Percentiles rank a stretch among this genome's conserved stretches.
Evolutionary conservation across 1,140 invertebrate species (phyloP).

Genomic region (Caerostris darwini): DNA sequence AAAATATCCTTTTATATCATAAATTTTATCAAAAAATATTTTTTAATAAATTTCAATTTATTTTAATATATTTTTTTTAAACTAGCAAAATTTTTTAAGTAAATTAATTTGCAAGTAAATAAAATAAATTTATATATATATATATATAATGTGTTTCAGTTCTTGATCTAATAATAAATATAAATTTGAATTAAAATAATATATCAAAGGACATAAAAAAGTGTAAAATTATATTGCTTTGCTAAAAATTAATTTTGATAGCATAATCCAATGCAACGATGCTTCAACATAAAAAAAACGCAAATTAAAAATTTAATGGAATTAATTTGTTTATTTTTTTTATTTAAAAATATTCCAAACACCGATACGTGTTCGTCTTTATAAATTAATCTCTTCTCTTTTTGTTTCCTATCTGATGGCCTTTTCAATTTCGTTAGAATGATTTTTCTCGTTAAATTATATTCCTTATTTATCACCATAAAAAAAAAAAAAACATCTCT

Average conservation of each 20-base stretch:
- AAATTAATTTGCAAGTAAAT: too few relatives aligned
- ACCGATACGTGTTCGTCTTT: not conserved
- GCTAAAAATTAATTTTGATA: slow-evolving; percentile 22
- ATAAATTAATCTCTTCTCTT: slow-evolving; percentile 42
- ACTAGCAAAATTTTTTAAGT: too few relatives aligned
- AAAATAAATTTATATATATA: too few relatives aligned
- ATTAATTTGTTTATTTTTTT: not conserved
- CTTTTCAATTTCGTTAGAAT: slow-evolving; percentile 58
- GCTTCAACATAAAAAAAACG: not conserved
- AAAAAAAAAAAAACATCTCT: slow-evolving; percentile 25
- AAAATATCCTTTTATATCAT: too few relatives aligned
- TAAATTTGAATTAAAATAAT: not conserved
- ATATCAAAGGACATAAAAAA: not conserved
- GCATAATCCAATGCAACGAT: not conserved
- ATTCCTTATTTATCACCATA: slow-evolving; percentile 42
- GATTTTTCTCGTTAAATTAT: slow-evolving; percentile 64
- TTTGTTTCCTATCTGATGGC: slow-evolving; percentile 23
- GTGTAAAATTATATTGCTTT: not conserved
- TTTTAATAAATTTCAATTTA: too few relatives aligned
- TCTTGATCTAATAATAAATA: not conserved
- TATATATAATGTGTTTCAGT: too few relatives aligned
- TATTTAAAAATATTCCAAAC: slow-evolving; percentile 25
- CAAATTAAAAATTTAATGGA: slow-evolving; percentile 24
- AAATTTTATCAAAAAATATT: too few relatives aligned
- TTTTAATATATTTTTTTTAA: too few relatives aligned